Percentiles rank a stretch among this genome's conserved stretches.
Conservation (phyloP, 2,797 vertebrate species). For the Amphiprion clarkii region DNA sequence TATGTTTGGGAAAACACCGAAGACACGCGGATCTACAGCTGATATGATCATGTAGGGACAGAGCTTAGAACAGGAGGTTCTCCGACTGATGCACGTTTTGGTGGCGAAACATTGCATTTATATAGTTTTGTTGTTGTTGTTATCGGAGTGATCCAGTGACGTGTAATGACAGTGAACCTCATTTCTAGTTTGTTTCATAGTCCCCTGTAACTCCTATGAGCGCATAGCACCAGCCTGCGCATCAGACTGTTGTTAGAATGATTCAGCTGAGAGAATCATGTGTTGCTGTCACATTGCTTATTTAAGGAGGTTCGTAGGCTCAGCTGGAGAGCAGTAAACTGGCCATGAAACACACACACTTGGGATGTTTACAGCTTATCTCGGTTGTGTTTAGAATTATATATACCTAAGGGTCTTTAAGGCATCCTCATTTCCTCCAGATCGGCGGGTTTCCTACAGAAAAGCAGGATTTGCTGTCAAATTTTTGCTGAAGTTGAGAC, state of each 20-base stretch:
- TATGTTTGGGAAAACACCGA: neutral
- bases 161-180: neutral
- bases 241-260: conserved; percentile 28
- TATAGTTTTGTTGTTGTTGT: neutral
- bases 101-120: neutral
- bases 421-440: neutral
- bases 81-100: too few relatives aligned
- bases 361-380: conserved; percentile 4
- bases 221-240: neutral
- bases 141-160: neutral
- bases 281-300: conserved; percentile 39
- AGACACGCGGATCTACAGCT: neutral
- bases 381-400: neutral
- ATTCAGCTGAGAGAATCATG: conserved; percentile 40
- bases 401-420: neutral
- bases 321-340: conserved; percentile 1
- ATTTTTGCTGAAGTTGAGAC: neutral
- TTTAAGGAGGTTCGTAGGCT: conserved; percentile 6
- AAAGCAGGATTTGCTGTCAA: neutral
- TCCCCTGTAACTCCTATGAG: neutral
- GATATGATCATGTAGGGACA: neutral
- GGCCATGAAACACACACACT: neutral
- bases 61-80: neutral
- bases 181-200: neutral
- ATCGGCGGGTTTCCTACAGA: neutral